Conservation (phyloP, 1,140 invertebrate genomes). For the Eurosta solidaginis region DNA sequence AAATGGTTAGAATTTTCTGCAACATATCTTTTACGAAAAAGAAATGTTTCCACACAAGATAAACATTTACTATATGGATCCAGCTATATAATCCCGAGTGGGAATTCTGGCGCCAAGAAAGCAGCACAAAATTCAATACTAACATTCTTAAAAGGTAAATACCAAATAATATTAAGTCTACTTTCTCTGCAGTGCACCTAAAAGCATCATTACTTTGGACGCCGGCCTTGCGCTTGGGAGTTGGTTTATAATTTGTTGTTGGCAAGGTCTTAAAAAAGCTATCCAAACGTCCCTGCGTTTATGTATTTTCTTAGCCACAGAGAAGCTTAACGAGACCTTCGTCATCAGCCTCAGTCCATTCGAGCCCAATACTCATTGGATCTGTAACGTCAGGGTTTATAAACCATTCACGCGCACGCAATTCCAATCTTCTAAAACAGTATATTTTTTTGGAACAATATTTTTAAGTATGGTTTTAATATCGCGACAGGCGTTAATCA, state of each 20-base stretch:
- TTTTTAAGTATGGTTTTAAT: constrained; percentile 89
- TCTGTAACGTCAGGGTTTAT: constrained; percentile 83
- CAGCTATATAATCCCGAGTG: too few species aligned
- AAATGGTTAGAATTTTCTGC: too few species aligned
- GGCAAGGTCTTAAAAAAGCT: constrained; percentile 85
- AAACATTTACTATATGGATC: too few species aligned
- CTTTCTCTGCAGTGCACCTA: too few species aligned
- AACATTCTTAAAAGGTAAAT: too few species aligned
- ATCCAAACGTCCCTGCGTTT: constrained; percentile 92
- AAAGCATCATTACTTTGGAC: constrained; percentile 60
- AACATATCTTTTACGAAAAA: too few species aligned
- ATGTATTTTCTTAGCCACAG: constrained; percentile 89
- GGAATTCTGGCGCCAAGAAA: too few species aligned
- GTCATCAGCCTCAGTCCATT: constrained; percentile 95
- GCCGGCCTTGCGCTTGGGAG: constrained; percentile 63
- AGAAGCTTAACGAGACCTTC: constrained; percentile 91
- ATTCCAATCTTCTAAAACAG: constrained; percentile 88
- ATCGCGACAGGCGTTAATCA: constrained; percentile 82
- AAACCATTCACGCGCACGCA: constrained; percentile 89
- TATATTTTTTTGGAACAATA: constrained; percentile 89
- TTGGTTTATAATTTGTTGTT: constrained; percentile 43
- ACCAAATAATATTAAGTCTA: too few species aligned
- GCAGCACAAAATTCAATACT: too few species aligned
- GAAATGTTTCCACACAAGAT: too few species aligned
- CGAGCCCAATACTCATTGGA: constrained; percentile 80